A percentile compares a stretch with the other conserved stretches of the same genome.
phyloP scores from a whole-genome alignment of 2,797 vertebrate species.

The Ciconia nigra region DNA sequence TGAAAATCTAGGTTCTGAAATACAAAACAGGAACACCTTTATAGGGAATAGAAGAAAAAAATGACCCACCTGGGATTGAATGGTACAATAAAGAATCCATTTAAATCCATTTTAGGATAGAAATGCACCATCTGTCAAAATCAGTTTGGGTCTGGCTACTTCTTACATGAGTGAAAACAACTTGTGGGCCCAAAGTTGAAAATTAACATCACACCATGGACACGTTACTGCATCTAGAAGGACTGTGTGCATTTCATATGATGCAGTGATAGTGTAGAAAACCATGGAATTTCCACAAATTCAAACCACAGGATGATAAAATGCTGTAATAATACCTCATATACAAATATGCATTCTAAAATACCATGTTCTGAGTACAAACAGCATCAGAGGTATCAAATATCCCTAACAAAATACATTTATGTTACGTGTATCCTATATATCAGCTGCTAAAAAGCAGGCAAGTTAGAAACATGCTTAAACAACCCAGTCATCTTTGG shows the following conservation, averaged over 20 bases:
- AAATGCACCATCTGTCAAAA: not conserved
- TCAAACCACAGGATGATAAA: not conserved
- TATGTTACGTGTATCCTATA: not conserved
- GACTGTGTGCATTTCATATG: not conserved
- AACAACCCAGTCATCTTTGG: not conserved
- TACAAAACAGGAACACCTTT: conserved; percentile 17
- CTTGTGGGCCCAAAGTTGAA: not conserved
- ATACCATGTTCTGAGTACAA: not conserved
- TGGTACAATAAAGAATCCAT: not conserved
- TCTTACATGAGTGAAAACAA: not conserved
- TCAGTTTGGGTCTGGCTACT: not conserved
- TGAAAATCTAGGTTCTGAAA: conserved; percentile 29
- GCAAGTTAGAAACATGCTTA: not conserved
- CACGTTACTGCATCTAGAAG: not conserved
- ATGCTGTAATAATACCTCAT: not conserved
- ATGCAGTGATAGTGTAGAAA: not conserved
- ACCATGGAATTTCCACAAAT: not conserved
- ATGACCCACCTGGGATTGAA: not conserved
- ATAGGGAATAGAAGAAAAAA: not conserved
- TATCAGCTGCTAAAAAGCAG: not conserved
- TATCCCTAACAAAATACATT: not conserved
- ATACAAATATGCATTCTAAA: not conserved
- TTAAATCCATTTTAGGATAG: not conserved
- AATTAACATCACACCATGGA: not conserved
- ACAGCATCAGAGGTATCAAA: not conserved